phyloP scores from a whole-genome alignment of 2,113 vertebrate species.

The Mustelus asterias region DNA sequence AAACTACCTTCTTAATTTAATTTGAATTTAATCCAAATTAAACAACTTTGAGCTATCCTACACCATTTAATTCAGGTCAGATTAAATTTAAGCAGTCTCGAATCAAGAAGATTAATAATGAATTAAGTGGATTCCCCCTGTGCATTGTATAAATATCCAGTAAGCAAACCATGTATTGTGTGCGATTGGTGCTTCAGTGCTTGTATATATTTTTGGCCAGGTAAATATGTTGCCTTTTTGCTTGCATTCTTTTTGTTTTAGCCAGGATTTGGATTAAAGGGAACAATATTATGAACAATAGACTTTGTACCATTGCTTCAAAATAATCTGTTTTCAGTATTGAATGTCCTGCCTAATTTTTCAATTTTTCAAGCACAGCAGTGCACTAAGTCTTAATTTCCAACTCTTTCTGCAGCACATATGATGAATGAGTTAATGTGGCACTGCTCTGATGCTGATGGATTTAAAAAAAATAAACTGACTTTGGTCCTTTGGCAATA shows the following conservation, averaged over 20 bases:
- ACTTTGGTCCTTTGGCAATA: neutral
- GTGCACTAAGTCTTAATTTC: no score
- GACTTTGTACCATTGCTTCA: neutral
- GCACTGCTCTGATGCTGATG: neutral
- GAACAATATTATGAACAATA: neutral
- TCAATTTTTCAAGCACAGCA: neutral
- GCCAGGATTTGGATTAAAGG: neutral
- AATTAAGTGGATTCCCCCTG: neutral
- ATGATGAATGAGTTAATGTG: neutral
- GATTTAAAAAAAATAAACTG: neutral
- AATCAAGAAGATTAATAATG: constrained; percentile 24
- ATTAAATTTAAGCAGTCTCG: constrained; percentile 25
- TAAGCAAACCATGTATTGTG: neutral
- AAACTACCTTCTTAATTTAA: constrained; percentile 33
- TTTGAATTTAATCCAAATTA: constrained; percentile 31
- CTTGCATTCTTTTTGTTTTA: neutral
- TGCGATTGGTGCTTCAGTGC: neutral
- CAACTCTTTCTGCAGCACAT: neutral
- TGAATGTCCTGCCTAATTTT: neutral
- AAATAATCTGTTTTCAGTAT: neutral
- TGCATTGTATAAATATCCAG: neutral
- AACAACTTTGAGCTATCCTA: constrained; percentile 21
- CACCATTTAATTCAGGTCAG: constrained; percentile 15
- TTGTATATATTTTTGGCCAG: neutral
- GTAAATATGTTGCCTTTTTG: neutral